A percentile compares a stretch with the other conserved stretches of the same genome.
phyloP scores from a whole-genome alignment of 2,888 invertebrate species.

The Pterostichus madidus region DNA sequence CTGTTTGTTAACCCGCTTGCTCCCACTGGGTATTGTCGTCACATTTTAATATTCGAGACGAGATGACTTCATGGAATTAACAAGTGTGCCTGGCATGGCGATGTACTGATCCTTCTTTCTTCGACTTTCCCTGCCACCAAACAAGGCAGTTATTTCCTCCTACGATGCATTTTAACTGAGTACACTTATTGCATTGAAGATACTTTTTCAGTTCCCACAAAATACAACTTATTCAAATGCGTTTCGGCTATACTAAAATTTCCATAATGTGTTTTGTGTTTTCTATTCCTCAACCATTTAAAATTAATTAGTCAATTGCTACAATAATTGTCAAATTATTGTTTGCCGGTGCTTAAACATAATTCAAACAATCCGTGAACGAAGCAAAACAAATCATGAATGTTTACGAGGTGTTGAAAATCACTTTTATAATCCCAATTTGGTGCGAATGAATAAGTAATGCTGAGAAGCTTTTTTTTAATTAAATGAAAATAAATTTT shows the following conservation, averaged over 20 bases:
- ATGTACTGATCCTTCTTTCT: constrained; percentile 43
- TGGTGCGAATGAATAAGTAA: constrained; percentile 10
- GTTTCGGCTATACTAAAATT: constrained; percentile 2
- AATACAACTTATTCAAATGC: constrained; percentile 31
- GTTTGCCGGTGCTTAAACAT: neutral
- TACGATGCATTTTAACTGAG: constrained; percentile 57
- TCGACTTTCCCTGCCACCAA: constrained; percentile 56
- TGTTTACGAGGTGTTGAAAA: constrained; percentile 9
- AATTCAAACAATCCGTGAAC: neutral
- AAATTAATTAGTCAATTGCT: constrained; percentile 6
- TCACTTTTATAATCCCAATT: constrained; percentile 10
- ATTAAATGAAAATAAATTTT: constrained; percentile 33
- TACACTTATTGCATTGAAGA: constrained; percentile 35
- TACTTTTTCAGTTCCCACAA: constrained; percentile 41
- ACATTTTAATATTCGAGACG: constrained; percentile 61
- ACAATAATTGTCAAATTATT: neutral
- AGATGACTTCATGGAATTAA: constrained; percentile 62
- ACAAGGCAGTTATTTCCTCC: constrained; percentile 60
- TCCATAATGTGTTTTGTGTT: neutral
- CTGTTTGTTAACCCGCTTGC: constrained; percentile 36
- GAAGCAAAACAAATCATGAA: neutral
- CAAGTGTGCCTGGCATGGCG: constrained; percentile 45
- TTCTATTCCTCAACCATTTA: neutral
- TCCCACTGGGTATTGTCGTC: constrained; percentile 43
- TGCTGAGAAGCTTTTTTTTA: neutral